Evolutionary conservation across 2,113 vertebrate species (phyloP), one percentile per base, ranked within the genome.

Genomic region (Oophaga pumilio): DNA sequence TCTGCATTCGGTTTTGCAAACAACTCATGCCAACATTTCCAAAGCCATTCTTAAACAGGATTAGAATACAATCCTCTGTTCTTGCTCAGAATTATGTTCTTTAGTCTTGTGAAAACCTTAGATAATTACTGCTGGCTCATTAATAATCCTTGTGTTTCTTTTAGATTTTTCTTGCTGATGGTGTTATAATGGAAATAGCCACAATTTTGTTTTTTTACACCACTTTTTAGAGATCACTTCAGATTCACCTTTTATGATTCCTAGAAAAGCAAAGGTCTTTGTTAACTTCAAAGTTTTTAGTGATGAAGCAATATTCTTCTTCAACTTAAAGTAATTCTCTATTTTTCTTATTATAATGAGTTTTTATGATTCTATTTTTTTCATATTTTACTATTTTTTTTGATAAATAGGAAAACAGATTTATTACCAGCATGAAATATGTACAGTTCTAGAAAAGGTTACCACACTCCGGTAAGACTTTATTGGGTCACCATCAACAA

Each of bases 71-170:
- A 69, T 69, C 81, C 81, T 24, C 81, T n/a, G 62, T 83, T 83
- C 62, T 83, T 43, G 81, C 22, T 69, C 81, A 49, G 81, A 83
- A 83, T 83, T 83, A 83, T 83, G 81, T 83, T 83, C 81, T 83
- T 83, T 83, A 69, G 64, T 53, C 81, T 82, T 64, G 33, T 50
- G 43, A 49, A 52, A 83, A 83, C 62, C 62, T 69, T 49, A 53
- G 81, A 69, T 83, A 68, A 83, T 68, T 66, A 83, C 81, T 83
- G 81, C 24, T 17, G 62, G 49, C 53, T 83, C 62, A 83, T 83
- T 52, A 68, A 83, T 53, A 83, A 83, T 83, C 64, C 64, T 83
- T 18, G 22, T 68, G n/a, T 68, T 83, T 69, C 49, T 62, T 68
- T 82, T 68, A 82, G 62, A 66, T 82, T 64, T 60, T 43, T 43